Evolutionary conservation across 2,113 vertebrate genomes (phyloP).

Genomic region (Urocynchramus pylzowi): DNA sequence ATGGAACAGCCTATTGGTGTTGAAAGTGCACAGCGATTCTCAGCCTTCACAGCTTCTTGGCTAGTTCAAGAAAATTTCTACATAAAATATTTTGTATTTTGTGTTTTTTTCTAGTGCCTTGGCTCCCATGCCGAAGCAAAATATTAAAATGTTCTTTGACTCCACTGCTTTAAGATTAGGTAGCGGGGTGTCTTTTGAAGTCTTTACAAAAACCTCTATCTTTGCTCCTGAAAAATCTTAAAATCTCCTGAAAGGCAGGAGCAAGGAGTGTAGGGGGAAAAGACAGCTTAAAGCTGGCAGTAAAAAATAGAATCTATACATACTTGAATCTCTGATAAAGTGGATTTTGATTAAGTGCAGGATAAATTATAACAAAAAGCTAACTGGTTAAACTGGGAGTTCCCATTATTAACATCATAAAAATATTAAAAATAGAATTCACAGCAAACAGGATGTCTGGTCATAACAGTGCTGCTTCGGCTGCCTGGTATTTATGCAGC

Average conservation of each 20-base stretch:
- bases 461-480: background rate
- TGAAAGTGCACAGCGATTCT: background rate
- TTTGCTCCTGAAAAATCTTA: background rate
- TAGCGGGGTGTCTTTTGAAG: background rate
- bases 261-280: rapidly evolving
- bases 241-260: background rate
- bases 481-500: background rate
- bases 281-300: background rate
- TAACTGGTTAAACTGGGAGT: background rate
- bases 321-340: background rate
- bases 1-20: background rate
- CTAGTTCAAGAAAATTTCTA: background rate
- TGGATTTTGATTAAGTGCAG: background rate
- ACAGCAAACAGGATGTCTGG: conserved; percentile 35
- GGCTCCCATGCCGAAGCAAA: background rate
- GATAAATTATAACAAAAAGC: background rate
- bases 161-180: background rate
- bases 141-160: background rate
- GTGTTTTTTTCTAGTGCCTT: background rate
- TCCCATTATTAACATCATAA: background rate
- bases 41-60: background rate
- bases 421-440: conserved; percentile 26
- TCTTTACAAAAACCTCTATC: background rate
- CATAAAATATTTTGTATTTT: background rate
- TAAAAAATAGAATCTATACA: background rate